Conservation (phyloP, 1,140 invertebrate species). For the Diploscapter pachys region DNA sequence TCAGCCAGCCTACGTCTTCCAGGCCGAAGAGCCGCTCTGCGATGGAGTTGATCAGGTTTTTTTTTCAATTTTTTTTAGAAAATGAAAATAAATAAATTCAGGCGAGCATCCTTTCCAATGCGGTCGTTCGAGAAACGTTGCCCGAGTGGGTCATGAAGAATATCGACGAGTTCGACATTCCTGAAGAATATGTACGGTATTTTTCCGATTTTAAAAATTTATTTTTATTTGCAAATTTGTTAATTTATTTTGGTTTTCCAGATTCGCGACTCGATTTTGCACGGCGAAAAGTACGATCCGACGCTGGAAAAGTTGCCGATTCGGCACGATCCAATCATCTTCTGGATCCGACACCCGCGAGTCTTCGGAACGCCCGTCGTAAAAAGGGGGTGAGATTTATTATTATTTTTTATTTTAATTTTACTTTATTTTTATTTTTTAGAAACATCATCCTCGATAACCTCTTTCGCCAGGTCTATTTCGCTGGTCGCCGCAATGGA, state of each 20-base stretch:
- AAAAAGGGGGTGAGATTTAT: slow-evolving; percentile 49
- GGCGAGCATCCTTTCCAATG: slow-evolving; percentile 48
- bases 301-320: slow-evolving; percentile 50
- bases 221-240: neutral
- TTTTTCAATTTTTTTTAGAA: neutral
- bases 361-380: slow-evolving; percentile 50
- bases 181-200: slow-evolving; percentile 21
- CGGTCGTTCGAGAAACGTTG: slow-evolving; percentile 23
- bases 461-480: slow-evolving; percentile 38
- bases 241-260: slow-evolving; percentile 1
- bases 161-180: slow-evolving; percentile 11
- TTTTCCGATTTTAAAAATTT: neutral
- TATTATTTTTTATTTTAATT: no score
- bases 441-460: slow-evolving; percentile 52
- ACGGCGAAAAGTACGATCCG: slow-evolving; percentile 56
- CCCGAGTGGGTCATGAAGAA: slow-evolving; percentile 22
- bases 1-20: slow-evolving; percentile 27
- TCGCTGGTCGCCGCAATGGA: slow-evolving; percentile 13
- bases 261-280: slow-evolving; percentile 47
- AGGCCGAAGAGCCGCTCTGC: slow-evolving; percentile 24
- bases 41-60: neutral
- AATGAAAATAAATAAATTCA: slow-evolving; percentile 25
- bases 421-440: no score
- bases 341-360: slow-evolving; percentile 45
- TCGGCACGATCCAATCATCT: slow-evolving; percentile 52